Evolutionary conservation across 2,113 vertebrate species (phyloP).

Genomic region (Hylia prasina): DNA sequence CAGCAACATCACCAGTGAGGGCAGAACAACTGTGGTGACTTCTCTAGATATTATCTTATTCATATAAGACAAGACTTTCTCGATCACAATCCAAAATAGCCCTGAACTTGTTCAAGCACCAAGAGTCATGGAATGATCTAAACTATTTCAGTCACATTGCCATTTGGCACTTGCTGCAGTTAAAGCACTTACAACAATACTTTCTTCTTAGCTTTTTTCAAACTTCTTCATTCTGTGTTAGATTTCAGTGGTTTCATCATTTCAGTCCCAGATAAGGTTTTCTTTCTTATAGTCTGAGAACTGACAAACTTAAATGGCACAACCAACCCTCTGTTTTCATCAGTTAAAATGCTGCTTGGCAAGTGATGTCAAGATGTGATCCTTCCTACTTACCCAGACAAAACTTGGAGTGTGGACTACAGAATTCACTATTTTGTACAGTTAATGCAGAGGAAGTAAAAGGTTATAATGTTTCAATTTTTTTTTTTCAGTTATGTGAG

Average conservation of each 20-base stretch:
- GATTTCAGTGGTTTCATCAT: not conserved
- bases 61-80: not conserved
- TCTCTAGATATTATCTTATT: not conserved
- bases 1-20: not conserved
- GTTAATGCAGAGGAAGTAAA: not conserved
- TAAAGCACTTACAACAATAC: not conserved
- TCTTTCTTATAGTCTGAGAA: not conserved
- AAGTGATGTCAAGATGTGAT: not conserved
- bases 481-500: not conserved
- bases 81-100: not conserved
- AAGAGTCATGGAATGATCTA: not conserved
- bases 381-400: not conserved
- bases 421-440: not conserved
- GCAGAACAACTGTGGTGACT: not conserved
- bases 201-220: not conserved
- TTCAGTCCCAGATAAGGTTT: not conserved
- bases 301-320: not conserved
- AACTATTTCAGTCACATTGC: not conserved
- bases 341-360: not conserved
- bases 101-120: not conserved
- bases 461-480: accelerated
- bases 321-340: not conserved
- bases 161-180: not conserved
- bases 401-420: not conserved
- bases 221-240: not conserved